Base-by-base conservation (phyloP, 2,888 invertebrate genomes). In the Mesorhabditis sp. region DNA sequence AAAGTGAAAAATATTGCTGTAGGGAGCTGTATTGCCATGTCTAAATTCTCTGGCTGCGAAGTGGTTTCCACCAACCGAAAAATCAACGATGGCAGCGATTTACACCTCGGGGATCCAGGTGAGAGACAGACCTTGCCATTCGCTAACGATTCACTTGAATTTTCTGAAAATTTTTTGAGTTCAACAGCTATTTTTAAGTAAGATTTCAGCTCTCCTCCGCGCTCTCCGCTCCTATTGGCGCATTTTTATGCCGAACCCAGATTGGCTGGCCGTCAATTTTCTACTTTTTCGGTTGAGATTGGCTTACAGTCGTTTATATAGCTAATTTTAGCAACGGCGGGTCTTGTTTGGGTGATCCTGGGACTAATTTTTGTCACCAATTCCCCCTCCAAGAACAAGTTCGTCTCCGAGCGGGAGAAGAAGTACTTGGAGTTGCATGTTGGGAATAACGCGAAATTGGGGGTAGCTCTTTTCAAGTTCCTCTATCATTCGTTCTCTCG, bases 231-330 rank as follows among this genome's bases (percentile, higher is more conserved):
- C n/a, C n/a, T 10, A 50, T 50, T n/a, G n/a, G 58, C 58, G 7
- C 58, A 13, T 50, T 50, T 2, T 50, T 50, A n/a, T 50, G 58
- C 58, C n/a, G 7, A 50, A 13, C 58, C 58, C 10, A 13, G 10
- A 13, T 50, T 50, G 58, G 58, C 58, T 50, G 58, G 58, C 58
- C 58, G 7, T 50, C 58, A 50, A 50, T 50, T n/a, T 50, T 50
- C 58, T 50, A 50, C n/a, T 50, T 50, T n/a, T 50, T 50, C n/a
- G 58, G 58, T 50, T 13, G n/a, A 28, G 28, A 28, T 28, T 28
- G 28, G 1, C 28, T 2, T 28, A 28, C 1, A 28, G 28, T 2
- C 28, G 1, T 28, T n/a, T 50, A 2, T 2, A 13, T 50, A 50
- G 58, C 2, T 1, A 50, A 50, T 50, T 50, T n/a, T 50, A 50